These are phyloP conservation scores for Ametastegia equiseti DNA, from an alignment of 2,888 invertebrate genomes.

Conservation along the genomic window DNA sequence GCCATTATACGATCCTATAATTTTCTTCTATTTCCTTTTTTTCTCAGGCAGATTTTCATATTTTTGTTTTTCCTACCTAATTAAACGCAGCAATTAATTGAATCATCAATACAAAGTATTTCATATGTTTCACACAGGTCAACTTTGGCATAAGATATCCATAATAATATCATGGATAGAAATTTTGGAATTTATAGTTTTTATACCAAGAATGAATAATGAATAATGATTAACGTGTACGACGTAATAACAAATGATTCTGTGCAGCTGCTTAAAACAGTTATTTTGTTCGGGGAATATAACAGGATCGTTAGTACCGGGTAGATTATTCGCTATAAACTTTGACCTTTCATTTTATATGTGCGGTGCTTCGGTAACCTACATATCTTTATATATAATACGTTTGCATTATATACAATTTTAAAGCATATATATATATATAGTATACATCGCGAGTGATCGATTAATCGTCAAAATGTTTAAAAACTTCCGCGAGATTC, in stretches of 20 bases:
- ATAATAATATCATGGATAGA: no score
- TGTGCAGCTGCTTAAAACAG: not conserved
- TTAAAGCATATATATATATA: not conserved
- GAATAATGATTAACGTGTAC: no score
- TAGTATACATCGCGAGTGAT: not conserved
- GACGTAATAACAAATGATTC: not conserved
- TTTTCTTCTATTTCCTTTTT: not conserved
- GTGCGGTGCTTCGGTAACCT: constrained; percentile 5
- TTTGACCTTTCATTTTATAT: constrained; percentile 16
- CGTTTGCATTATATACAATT: not conserved
- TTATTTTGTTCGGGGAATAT: no score
- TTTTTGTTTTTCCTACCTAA: no score
- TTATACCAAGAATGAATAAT: no score
- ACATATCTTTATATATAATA: not conserved
- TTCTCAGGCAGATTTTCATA: not conserved
- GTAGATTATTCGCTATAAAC: constrained; percentile 18
- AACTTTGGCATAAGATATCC: no score
- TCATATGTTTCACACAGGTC: no score
- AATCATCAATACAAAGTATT: no score
- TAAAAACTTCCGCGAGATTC: not conserved
- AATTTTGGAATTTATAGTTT: no score
- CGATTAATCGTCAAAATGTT: not conserved
- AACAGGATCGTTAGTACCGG: constrained; percentile 22
- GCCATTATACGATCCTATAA: not conserved
- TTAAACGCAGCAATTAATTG: no score